Conservation (phyloP, 2,888 invertebrate species). For the Philereme transversata region DNA sequence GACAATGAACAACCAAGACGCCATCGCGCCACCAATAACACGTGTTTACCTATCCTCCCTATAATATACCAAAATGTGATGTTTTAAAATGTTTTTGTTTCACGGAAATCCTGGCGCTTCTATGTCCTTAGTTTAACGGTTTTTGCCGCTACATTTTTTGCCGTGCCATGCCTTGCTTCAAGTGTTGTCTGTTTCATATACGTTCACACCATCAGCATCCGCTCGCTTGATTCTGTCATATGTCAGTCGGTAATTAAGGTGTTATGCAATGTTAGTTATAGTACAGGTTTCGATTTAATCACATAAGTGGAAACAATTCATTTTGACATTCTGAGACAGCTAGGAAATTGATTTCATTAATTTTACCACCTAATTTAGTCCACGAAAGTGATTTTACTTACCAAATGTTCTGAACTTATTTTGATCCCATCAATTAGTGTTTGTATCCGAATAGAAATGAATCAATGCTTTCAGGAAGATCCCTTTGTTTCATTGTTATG, state of each 20-base stretch:
- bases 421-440: no score
- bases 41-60: constrained; percentile 3
- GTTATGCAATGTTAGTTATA: constrained; percentile 31
- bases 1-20: not conserved
- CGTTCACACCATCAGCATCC: constrained; percentile 34
- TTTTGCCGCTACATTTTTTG: constrained; percentile 31
- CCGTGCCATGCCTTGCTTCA: constrained; percentile 4
- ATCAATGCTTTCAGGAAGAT: no score
- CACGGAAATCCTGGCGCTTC: constrained; percentile 32
- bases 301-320: constrained; percentile 17
- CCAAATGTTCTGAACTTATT: no score
- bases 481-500: no score
- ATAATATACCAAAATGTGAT: not conserved
- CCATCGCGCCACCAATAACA: constrained; percentile 3
- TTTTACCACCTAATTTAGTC: no score
- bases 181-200: constrained; percentile 29
- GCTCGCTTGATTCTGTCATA: constrained; percentile 33
- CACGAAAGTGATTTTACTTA: no score
- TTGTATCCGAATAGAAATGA: no score
- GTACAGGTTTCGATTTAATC: constrained; percentile 17
- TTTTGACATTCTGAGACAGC: constrained; percentile 9
- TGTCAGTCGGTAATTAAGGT: constrained; percentile 32
- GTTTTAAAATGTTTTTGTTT: constrained; percentile 11
- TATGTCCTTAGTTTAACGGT: constrained; percentile 19
- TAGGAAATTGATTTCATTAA: not conserved